These are phyloP conservation scores for Cephus pygmeus DNA, from an alignment of 2,888 invertebrate genomes.

Conservation along the genomic window DNA sequence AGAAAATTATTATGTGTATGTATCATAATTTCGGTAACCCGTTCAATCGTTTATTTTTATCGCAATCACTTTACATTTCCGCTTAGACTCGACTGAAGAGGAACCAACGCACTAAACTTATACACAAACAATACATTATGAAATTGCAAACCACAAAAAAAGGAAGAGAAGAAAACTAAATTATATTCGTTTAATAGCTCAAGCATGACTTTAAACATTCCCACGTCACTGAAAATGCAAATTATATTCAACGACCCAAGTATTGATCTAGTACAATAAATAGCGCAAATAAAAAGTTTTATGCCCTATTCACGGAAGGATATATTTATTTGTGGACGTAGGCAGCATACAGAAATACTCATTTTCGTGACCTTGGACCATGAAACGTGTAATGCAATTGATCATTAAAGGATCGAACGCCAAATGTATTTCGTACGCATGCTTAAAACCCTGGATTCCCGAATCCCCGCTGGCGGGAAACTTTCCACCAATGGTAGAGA, in stretches of 20 bases:
- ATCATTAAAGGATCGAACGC: not conserved
- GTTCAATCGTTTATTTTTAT: not conserved
- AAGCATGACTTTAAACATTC: not conserved
- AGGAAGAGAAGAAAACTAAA: not conserved
- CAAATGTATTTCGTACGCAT: not conserved
- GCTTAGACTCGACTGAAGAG: not conserved
- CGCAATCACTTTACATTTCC: not conserved
- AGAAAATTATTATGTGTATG: not conserved
- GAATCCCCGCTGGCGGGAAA: slow-evolving; percentile 42
- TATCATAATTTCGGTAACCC: not conserved
- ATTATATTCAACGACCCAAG: not conserved
- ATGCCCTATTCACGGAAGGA: not conserved
- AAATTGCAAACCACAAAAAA: not conserved
- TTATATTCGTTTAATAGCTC: not conserved
- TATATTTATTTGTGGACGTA: not conserved
- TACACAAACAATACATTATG: not conserved
- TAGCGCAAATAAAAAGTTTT: not conserved
- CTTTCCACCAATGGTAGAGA: slow-evolving; percentile 35
- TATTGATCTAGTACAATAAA: not conserved
- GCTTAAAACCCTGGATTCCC: slow-evolving; percentile 25
- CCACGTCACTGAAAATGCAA: not conserved
- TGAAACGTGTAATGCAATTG: not conserved
- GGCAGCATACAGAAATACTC: not conserved
- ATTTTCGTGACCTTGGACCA: slow-evolving; percentile 29
- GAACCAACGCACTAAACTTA: not conserved